These are phyloP conservation scores for Otocyon megalotis DNA, from an alignment of 2,113 vertebrate species.

Conservation along the genomic window DNA sequence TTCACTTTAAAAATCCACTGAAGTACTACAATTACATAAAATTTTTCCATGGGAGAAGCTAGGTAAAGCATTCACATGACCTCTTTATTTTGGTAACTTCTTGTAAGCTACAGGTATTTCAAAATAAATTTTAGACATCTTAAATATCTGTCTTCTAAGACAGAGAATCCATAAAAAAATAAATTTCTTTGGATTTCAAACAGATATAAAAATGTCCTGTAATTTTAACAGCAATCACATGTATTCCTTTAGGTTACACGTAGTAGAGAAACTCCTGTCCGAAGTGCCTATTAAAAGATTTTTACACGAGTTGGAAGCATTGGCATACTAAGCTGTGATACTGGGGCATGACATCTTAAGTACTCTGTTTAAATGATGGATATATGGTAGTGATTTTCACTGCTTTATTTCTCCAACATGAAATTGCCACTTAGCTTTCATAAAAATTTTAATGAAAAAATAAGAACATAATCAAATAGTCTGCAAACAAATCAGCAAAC, in stretches of 20 bases:
- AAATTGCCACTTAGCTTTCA: constrained; percentile 82
- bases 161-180: constrained; percentile 1
- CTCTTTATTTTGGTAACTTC: neutral
- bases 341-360: neutral
- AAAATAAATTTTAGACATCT: constrained; percentile 41
- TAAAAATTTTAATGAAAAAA: constrained; percentile 78
- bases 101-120: neutral
- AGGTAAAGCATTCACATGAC: neutral
- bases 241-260: neutral
- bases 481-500: constrained; percentile 76
- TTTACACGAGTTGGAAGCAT: neutral
- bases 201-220: neutral
- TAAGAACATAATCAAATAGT: constrained; percentile 78
- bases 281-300: neutral
- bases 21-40: neutral
- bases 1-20: constrained; percentile 16
- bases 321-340: neutral
- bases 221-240: neutral
- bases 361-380: neutral
- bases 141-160: constrained; percentile 9
- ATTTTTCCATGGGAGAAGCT: constrained; percentile 4
- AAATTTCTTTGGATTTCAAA: constrained; percentile 8
- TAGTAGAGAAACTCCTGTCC: neutral
- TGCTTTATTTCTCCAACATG: constrained; percentile 75
- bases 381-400: constrained; percentile 56